Evolutionary conservation across 2,888 invertebrate species (phyloP).

Genomic region (Caradrina clavipalpis): DNA sequence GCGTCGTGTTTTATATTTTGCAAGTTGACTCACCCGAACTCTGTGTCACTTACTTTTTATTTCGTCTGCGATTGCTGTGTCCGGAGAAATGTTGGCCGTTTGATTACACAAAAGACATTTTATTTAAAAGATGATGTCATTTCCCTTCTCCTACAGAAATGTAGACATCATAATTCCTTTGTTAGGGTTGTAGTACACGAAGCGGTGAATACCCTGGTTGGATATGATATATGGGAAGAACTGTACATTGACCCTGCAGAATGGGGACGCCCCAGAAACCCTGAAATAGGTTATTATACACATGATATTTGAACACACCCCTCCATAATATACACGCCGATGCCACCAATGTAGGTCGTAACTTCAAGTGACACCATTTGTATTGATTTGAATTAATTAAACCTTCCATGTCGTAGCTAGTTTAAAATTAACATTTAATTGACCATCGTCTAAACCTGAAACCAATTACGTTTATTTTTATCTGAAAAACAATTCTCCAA

Average conservation of each 20-base stretch:
- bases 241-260: conserved; percentile 71
- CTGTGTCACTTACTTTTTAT: conserved; percentile 63
- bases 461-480: conserved; percentile 30
- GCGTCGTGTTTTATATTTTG: conserved; percentile 56
- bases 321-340: conserved; percentile 44
- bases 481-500: conserved; percentile 28
- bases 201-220: conserved; percentile 58
- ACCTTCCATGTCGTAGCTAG: conserved; percentile 15
- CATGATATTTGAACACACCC: conserved; percentile 74
- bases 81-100: conserved; percentile 47
- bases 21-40: conserved; percentile 64
- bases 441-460: conserved; percentile 18
- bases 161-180: conserved; percentile 33
- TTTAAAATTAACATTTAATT: conserved; percentile 28
- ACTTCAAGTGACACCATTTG: conserved; percentile 55
- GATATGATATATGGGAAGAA: conserved; percentile 61
- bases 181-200: conserved; percentile 24
- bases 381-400: conserved; percentile 50
- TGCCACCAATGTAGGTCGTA: conserved; percentile 56
- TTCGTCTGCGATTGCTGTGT: conserved; percentile 63
- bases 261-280: conserved; percentile 75
- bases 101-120: conserved; percentile 39
- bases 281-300: conserved; percentile 69
- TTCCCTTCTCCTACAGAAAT: conserved; percentile 27
- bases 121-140: conserved; percentile 37